phyloP scores from a whole-genome alignment of 2,888 invertebrate species.

The Acanthoscelides obtectus region DNA sequence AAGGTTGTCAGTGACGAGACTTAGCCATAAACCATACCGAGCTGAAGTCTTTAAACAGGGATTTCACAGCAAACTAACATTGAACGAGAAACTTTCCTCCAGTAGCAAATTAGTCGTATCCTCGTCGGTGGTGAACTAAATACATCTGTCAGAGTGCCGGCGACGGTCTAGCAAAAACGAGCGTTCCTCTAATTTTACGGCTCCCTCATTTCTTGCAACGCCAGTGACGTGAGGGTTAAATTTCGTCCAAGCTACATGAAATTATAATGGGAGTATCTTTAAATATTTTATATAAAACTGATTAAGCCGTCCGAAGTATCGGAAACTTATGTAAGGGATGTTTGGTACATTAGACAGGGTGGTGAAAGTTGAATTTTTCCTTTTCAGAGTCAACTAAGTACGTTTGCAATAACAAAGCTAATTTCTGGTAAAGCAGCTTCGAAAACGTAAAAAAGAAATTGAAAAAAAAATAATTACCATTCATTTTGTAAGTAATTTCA shows the following conservation, averaged over 20 bases:
- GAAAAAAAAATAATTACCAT: no score
- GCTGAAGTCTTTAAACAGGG: not conserved
- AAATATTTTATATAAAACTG: no score
- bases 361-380: no score
- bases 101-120: not conserved
- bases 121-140: not conserved
- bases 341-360: no score
- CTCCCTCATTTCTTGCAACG: not conserved
- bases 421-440: no score
- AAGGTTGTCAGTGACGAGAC: not conserved
- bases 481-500: no score
- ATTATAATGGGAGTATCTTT: no score
- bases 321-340: no score
- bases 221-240: not conserved
- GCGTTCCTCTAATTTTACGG: not conserved
- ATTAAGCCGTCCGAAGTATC: no score
- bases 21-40: not conserved
- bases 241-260: not conserved
- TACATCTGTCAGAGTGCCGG: not conserved
- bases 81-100: not conserved
- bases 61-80: not conserved
- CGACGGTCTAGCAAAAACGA: not conserved
- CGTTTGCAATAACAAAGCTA: no score
- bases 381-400: no score
- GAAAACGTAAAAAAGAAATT: no score